Conservation (phyloP, 2,113 vertebrate species). For the Cyprinodon variegatus region DNA sequence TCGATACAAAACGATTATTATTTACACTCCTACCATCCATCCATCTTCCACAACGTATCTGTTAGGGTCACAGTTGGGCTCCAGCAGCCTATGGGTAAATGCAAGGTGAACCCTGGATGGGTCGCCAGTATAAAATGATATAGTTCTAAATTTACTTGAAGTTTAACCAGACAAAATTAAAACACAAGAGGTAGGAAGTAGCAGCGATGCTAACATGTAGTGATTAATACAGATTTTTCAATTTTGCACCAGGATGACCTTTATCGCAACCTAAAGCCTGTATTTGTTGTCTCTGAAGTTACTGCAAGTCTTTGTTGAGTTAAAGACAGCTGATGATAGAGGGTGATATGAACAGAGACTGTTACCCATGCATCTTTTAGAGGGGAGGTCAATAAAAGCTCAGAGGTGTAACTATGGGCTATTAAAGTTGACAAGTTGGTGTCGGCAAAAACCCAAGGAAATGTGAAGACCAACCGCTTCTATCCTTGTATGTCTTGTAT, state of each 20-base stretch:
- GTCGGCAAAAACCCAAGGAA: conserved; percentile 38
- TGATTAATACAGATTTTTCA: background rate
- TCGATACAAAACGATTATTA: too few relatives aligned
- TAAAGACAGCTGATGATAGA: background rate
- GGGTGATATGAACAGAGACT: conserved; percentile 7
- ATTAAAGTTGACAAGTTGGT: conserved; percentile 33
- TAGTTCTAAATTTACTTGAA: too few relatives aligned
- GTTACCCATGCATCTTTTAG: conserved; percentile 9
- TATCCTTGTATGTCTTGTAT: conserved; percentile 27
- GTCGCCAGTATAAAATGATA: too few relatives aligned
- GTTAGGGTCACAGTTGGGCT: too few relatives aligned
- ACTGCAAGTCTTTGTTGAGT: background rate
- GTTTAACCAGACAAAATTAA: background rate
- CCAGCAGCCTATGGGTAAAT: too few relatives aligned
- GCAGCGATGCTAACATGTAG: background rate
- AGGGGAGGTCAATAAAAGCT: conserved; percentile 18
- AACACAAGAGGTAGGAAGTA: background rate
- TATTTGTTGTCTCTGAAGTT: background rate
- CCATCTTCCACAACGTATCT: too few relatives aligned
- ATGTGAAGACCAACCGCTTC: conserved; percentile 47
- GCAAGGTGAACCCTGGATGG: too few relatives aligned
- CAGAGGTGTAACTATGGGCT: conserved; percentile 46
- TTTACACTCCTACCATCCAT: too few relatives aligned
- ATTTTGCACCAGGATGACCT: background rate
- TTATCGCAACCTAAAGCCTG: background rate